Conservation (phyloP, 1,140 invertebrate genomes). For the Gryllus bimaculatus region DNA sequence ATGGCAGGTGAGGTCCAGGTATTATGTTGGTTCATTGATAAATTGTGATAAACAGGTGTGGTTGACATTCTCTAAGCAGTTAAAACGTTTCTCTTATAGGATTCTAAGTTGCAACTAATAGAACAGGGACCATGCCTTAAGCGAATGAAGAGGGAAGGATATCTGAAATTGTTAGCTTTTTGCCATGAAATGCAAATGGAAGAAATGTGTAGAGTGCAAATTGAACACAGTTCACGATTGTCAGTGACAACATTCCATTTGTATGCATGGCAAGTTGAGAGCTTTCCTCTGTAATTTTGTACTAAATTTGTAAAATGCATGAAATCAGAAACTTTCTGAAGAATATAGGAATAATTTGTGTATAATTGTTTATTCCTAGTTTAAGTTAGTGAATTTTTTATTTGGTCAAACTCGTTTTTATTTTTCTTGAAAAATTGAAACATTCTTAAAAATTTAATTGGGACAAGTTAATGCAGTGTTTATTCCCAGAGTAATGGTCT, state of each 20-base stretch:
- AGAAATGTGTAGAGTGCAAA: background rate
- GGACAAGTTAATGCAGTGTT: background rate
- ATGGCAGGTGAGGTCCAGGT: conserved; percentile 21
- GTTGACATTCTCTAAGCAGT: conserved; percentile 10
- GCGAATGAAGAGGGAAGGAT: background rate
- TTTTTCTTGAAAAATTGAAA: too few relatives aligned
- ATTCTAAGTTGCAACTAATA: background rate
- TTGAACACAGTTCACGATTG: background rate
- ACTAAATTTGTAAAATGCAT: background rate
- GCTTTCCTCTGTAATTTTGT: too few relatives aligned
- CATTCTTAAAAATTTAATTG: background rate
- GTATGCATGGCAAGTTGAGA: background rate
- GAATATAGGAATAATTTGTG: background rate
- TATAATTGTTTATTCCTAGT: background rate
- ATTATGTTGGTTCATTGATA: conserved; percentile 19
- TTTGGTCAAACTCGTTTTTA: background rate
- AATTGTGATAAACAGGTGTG: conserved; percentile 13
- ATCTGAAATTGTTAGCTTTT: background rate
- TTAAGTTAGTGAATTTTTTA: background rate
- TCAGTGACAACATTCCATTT: background rate
- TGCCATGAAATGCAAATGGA: background rate
- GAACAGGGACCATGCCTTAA: conserved; percentile 3
- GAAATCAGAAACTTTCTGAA: background rate
- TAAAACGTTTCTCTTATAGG: background rate
- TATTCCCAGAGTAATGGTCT: background rate